phyloP scores from a whole-genome alignment of 2,797 vertebrate species.

The Chaetodon trifasciatus region DNA sequence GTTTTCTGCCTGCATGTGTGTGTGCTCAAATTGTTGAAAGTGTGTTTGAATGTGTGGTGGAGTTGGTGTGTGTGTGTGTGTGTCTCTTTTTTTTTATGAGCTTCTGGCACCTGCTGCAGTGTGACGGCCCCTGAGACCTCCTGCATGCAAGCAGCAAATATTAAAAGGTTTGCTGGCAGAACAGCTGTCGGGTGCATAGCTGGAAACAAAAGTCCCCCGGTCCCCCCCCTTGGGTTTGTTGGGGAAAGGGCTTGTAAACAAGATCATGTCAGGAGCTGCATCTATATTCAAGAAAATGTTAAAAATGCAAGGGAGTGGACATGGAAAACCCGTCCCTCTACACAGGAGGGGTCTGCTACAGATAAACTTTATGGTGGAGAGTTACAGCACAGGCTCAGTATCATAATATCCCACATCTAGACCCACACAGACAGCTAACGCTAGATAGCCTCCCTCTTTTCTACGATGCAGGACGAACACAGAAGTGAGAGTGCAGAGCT shows the following conservation, averaged over 20 bases:
- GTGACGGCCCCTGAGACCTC: conserved; percentile 66
- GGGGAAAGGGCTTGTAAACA: conserved; percentile 47
- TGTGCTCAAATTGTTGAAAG: conserved; percentile 20
- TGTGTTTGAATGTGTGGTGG: conserved; percentile 22
- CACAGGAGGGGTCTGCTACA: neutral
- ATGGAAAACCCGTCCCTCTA: neutral
- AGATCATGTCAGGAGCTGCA: neutral
- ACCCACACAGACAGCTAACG: neutral
- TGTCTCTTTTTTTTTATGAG: conserved; percentile 42
- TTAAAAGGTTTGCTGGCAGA: conserved; percentile 72
- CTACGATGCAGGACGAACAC: neutral
- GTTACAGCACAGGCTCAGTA: neutral
- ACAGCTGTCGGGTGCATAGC: conserved; percentile 71
- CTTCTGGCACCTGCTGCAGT: conserved; percentile 74
- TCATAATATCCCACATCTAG: neutral
- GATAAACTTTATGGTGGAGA: neutral
- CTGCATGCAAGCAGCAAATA: conserved; percentile 68
- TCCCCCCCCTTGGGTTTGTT: conserved; percentile 40
- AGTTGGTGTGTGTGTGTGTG: conserved; percentile 3
- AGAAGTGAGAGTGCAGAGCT: neutral
- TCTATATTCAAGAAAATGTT: conserved; percentile 21
- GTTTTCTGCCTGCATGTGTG: conserved; percentile 23
- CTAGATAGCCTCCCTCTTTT: neutral
- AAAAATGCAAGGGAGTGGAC: conserved; percentile 4
- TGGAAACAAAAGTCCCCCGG: conserved; percentile 49